Evolutionary conservation across 2,888 invertebrate genomes (phyloP).

Genomic region (Ophion ellenae): DNA sequence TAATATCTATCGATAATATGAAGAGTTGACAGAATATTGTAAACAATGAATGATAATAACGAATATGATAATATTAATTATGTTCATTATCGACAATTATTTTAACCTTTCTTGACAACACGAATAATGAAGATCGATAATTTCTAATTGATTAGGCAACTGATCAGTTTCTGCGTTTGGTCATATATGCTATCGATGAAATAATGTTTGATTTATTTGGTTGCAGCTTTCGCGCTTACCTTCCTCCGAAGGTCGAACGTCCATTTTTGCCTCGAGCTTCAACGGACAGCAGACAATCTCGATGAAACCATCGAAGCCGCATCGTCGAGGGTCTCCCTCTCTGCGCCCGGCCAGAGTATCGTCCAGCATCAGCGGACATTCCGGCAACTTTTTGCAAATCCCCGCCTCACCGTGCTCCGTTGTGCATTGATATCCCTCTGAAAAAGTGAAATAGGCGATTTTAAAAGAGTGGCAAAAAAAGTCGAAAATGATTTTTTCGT

Average conservation of each 20-base stretch:
- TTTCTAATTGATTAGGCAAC: neutral
- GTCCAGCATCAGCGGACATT: slow-evolving; percentile 72
- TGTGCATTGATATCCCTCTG: slow-evolving; percentile 49
- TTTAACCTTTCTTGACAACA: neutral
- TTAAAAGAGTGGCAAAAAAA: too few species aligned
- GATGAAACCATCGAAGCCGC: slow-evolving; percentile 82
- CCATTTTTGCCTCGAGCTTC: slow-evolving; percentile 67
- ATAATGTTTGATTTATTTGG: neutral
- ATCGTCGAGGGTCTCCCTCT: slow-evolving; percentile 74
- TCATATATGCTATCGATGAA: neutral
- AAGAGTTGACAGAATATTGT: too few species aligned
- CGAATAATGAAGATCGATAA: neutral
- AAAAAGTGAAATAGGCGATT: neutral
- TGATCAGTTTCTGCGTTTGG: neutral
- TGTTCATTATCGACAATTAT: neutral
- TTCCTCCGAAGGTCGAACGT: slow-evolving; percentile 74
- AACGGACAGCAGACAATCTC: slow-evolving; percentile 85
- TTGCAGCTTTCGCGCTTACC: slow-evolving; percentile 68
- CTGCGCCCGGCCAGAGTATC: slow-evolving; percentile 65
- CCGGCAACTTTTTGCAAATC: slow-evolving; percentile 73
- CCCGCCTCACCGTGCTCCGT: slow-evolving; percentile 71
- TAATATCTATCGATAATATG: too few species aligned
- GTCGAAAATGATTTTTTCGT: too few species aligned
- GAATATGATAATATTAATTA: neutral
- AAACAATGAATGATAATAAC: too few species aligned